Base-by-base conservation (phyloP, 2,797 vertebrate species). In the Trachurus trachurus region DNA sequence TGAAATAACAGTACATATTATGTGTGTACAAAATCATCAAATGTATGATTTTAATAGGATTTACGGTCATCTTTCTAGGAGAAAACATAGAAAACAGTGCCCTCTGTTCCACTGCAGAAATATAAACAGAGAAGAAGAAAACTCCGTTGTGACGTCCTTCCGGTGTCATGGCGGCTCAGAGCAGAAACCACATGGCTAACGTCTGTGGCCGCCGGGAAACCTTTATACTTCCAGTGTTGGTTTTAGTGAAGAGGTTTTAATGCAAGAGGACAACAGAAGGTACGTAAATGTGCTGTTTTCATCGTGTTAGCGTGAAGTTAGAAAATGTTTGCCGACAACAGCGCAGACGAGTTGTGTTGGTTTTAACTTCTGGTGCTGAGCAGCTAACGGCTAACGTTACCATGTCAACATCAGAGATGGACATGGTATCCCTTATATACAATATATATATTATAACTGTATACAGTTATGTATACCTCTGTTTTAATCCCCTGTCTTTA, bases 91-190 rank as follows among this genome's bases (percentile, higher is more conserved):
- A 26, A 26, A 26, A 13, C 52, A 12, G 50, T 15, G 1, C 39
- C 26, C 7, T 12, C 16, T 21, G 37, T 29, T 16, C 19, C 56
- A 26, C 56, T 44, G 53, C 45, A 34, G 42, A 42, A 69, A 64
- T 42, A 49, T 1, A 39, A 4, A 16, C 17, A 3, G 3, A 44
- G 71, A 66, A 80, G 73, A 81, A 75, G 63, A 69, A 65, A 5
- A 2, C 2, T 3, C 11, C 19, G 8, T 1, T 1, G 42, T 89
- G 85, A 86, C 76, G 82, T 66, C 1, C 17, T 85, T 94, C 91
- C 89, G 88, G 82, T 83, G 76, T 87, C 88, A 94, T 93, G 92
- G 75, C 90, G 12, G 82, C 90, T 3, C 7, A 16, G 66, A 26
- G 17, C 19, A 29, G 17, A 19, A 26, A 0, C 76, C 88, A 50